These are phyloP conservation scores for Penaeus chinensis DNA, from an alignment of 1,140 invertebrate species.

Conservation along the genomic window DNA sequence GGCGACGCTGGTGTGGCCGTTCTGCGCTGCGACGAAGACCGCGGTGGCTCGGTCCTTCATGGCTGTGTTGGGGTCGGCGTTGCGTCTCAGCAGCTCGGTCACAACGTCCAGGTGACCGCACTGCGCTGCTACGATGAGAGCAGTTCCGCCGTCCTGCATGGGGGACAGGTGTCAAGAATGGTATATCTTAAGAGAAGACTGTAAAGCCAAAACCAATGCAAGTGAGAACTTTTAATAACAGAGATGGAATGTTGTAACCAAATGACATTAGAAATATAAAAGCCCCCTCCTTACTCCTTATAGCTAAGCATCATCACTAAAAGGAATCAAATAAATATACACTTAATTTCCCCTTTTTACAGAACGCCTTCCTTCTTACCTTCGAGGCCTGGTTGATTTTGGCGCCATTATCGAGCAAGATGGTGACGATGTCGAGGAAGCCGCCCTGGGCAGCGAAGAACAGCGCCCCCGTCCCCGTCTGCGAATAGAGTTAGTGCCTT, in stretches of 20 bases:
- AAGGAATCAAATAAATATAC: neutral
- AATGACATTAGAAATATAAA: neutral
- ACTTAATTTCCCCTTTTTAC: neutral
- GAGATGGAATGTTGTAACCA: neutral
- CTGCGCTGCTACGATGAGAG: slow-evolving; percentile 91
- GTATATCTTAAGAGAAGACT: neutral
- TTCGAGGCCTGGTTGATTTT: slow-evolving; percentile 73
- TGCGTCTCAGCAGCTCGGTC: slow-evolving; percentile 80
- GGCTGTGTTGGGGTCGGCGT: slow-evolving; percentile 84
- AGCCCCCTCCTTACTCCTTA: neutral
- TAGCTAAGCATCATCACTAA: neutral
- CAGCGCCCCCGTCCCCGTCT: slow-evolving; percentile 91
- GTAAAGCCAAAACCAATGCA: neutral
- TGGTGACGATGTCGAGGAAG: slow-evolving; percentile 82
- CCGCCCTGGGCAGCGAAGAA: slow-evolving; percentile 94
- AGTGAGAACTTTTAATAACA: neutral
- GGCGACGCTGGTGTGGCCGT: slow-evolving; percentile 84
- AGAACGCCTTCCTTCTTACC: slow-evolving; percentile 71
- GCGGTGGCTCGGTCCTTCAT: slow-evolving; percentile 92
- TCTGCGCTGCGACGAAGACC: slow-evolving; percentile 89
- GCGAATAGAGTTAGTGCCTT: slow-evolving; percentile 63
- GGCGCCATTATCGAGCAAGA: slow-evolving; percentile 81
- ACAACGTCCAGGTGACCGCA: slow-evolving; percentile 90
- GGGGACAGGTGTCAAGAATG: slow-evolving; percentile 25
- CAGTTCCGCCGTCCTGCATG: slow-evolving; percentile 88